Evolutionary conservation across 1,140 invertebrate species (phyloP), one percentile per base, ranked within the genome.

Genomic region (Vollenhovia emeryi): DNA sequence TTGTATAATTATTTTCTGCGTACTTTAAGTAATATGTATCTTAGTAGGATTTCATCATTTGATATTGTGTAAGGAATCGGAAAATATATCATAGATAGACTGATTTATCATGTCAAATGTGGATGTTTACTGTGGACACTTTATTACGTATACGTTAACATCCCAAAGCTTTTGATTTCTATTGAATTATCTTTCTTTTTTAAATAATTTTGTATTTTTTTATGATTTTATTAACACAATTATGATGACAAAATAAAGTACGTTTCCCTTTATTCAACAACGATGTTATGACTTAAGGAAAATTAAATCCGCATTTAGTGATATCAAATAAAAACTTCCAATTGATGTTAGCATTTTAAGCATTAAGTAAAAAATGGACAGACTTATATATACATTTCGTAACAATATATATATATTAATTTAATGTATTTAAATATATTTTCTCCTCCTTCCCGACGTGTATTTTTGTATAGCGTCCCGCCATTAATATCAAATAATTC

Each of bases 1-100:
- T 88, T 85, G n/a, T 85, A 75, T 80, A 88, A 85, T 15, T 79
- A 52, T 11, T 79, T 79, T 85, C 52, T 80, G n/a, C 64, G 30
- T 79, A 74, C 11, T 73, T 87, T 52, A 69, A 15, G 24, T 52
- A 68, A 50, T 79, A 52, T 21, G 3, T 68, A 52, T 68, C 30
- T 79, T 79, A 40, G 18, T 68, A 68, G 48, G 45, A 68, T 11
- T 79, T 69, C 9, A 79, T 79, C 33, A 48, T 15, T 79, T 40
- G n/a, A 68, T 52, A 68, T 79, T 69, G 45, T 52, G 9, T 48
- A 68, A 79, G 45, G 36, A 68, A 21, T 52, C n/a, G 15, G 36
- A 40, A 69, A 79, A 69, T 52, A 40, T 79, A 52, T 27, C 33
- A 69, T 40, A 76, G n/a, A 64, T 21, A 30, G 15, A 79, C 27